These are phyloP conservation scores for Hoplias malabaricus DNA, from an alignment of 2,113 vertebrate species.

Conservation along the genomic window DNA sequence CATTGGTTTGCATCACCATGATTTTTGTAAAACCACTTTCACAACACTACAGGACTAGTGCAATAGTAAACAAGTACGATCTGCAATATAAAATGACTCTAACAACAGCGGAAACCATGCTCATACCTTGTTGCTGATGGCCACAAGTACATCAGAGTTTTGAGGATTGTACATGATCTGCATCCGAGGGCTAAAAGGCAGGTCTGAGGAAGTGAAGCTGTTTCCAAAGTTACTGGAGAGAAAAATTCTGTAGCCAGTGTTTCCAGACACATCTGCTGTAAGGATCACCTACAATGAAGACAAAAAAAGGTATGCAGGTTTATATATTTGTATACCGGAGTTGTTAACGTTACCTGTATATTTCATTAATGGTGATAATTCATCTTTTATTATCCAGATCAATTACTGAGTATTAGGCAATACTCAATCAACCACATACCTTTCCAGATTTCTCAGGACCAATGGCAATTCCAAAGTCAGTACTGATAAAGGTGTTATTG, in stretches of 20 bases:
- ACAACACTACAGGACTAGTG: too few species aligned
- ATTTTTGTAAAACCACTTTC: too few species aligned
- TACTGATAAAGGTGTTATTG: constrained; percentile 89
- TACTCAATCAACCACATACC: constrained; percentile 65
- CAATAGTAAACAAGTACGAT: not conserved
- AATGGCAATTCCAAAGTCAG: constrained; percentile 88
- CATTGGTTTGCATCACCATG: too few species aligned
- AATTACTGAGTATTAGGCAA: not conserved
- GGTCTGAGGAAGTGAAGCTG: constrained; percentile 75
- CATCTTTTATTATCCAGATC: constrained; percentile 4
- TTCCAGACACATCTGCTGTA: constrained; percentile 83
- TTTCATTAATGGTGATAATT: constrained; percentile 16
- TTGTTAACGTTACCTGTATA: constrained; percentile 5
- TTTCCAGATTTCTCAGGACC: constrained; percentile 88
- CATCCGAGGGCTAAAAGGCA: constrained; percentile 82
- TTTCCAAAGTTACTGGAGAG: constrained; percentile 82
- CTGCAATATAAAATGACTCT: not conserved
- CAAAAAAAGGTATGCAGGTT: constrained; percentile 21
- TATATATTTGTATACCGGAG: not conserved
- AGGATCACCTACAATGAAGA: constrained; percentile 83
- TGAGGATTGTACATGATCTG: constrained; percentile 83
- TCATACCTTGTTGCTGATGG: constrained; percentile 77
- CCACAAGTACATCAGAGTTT: constrained; percentile 73
- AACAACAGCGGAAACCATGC: not conserved
- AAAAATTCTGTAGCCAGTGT: constrained; percentile 77